phyloP scores from a whole-genome alignment of 2,113 vertebrate species.

The Gymnogyps californianus region DNA sequence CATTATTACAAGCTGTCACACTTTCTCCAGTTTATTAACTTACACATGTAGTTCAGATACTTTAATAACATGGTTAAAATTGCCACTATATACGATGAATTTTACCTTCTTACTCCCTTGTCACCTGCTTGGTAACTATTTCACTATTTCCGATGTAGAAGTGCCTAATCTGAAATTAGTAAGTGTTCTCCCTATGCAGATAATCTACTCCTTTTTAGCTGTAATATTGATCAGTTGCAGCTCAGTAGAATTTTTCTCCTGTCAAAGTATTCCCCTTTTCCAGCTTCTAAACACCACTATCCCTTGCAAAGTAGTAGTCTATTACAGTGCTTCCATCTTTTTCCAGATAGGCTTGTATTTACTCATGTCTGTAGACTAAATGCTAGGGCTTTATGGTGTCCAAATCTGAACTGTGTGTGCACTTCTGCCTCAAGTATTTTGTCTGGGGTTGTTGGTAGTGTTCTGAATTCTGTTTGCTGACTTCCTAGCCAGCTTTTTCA shows the following conservation, averaged over 20 bases:
- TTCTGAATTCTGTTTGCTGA: not conserved
- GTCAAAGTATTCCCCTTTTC: not conserved
- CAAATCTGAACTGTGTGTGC: rapidly evolving
- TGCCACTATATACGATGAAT: not conserved
- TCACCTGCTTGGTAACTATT: not conserved
- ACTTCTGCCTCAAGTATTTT: not conserved
- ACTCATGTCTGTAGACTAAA: not conserved
- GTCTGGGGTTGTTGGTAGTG: not conserved
- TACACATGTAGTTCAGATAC: not conserved
- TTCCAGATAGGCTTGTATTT: not conserved
- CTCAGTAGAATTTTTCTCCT: not conserved
- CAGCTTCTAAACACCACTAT: not conserved
- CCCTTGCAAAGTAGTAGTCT: not conserved
- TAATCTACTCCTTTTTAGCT: not conserved
- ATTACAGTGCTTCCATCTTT: not conserved
- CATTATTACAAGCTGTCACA: not conserved
- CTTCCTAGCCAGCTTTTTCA: not conserved
- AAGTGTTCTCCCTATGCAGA: not conserved
- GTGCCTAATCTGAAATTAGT: not conserved
- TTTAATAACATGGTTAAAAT: not conserved
- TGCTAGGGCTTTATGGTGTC: not conserved
- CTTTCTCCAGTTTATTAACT: not conserved
- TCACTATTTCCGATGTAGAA: not conserved
- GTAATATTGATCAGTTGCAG: not conserved
- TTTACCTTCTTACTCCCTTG: not conserved